Evolutionary conservation across 2,113 vertebrate species (phyloP).

Genomic region (Ptilorrhoa leucosticta): DNA sequence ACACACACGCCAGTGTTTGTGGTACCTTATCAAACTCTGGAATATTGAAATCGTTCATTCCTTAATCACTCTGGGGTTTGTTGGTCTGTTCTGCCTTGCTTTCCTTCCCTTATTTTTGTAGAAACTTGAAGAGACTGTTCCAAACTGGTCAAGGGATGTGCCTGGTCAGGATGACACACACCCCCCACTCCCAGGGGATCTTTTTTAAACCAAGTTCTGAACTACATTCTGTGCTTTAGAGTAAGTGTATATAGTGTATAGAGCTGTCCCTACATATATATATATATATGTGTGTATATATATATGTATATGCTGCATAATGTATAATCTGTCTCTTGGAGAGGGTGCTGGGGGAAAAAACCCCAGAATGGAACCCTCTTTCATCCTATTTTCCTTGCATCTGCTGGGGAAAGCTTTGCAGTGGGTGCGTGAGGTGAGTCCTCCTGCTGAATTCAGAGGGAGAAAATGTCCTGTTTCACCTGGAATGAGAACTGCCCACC

Average conservation of each 20-base stretch:
- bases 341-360: not conserved
- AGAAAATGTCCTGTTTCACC: not conserved
- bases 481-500: not conserved
- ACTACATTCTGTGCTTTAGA: conserved; percentile 51
- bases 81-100: not conserved
- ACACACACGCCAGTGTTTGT: not conserved
- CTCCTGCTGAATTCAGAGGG: not conserved
- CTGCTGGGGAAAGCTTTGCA: not conserved
- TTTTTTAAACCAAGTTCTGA: not conserved
- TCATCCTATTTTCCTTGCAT: not conserved
- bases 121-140: conserved; percentile 10
- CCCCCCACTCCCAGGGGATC: not conserved
- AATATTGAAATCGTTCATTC: conserved; percentile 8
- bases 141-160: not conserved
- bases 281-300: not conserved
- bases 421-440: not conserved
- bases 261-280: not conserved
- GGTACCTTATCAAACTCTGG: conserved; percentile 53
- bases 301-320: not conserved
- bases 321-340: not conserved
- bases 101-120: conserved; percentile 33
- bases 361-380: not conserved
- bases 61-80: not conserved
- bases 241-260: not conserved
- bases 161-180: not conserved